Evolutionary conservation across 2,113 vertebrate genomes (phyloP), one percentile per base, ranked within the genome.

Genomic region (Ochotona curzoniae): DNA sequence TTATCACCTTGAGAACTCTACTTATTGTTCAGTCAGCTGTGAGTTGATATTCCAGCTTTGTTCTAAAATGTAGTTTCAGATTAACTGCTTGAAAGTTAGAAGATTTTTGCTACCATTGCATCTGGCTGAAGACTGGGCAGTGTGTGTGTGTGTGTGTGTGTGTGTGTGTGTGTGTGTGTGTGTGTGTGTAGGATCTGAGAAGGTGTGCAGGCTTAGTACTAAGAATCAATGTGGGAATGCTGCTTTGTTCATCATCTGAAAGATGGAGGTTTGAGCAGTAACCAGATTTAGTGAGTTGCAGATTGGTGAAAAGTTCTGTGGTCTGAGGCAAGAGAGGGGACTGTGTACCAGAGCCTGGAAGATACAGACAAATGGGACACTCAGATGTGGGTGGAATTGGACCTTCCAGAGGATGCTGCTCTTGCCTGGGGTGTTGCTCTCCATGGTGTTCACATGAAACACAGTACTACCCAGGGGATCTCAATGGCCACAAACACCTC

Each of bases 11-110:
- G 17, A 80, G 83, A 89, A 49, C 69, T 87, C 47, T 87, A 51
- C 30, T 91, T 73, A 75, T 30, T 82, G 28, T 92, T 80, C n/a
- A 32, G 25, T 71, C 83, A 74, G 51, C 69, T 69, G 32, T 64
- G 61, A 89, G 83, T 47, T 71, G 80, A 51, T 83, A 66, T 32
- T 57, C 35, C 26, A 54, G 38, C 60, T 92, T 66, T 85, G 57
- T 90, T 86, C 32, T 93, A 21, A 80, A 86, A 82, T 86, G 78
- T 61, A 78, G 54, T 89, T 87, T 94, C 20, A 66, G n/a, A 49
- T 20, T 10, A 51, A 4, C 21, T 61, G 18, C 32, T 91, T 60
- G 71, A 61, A 93, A 94, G 8, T 30, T 32, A 49, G 47, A 71
- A 91, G 76, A n/a, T 1, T 90, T 73, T 73, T 82, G 25, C 71